These are phyloP conservation scores for Protomyctophum bolini DNA, from an alignment of 2,113 vertebrate species.

Conservation along the genomic window DNA sequence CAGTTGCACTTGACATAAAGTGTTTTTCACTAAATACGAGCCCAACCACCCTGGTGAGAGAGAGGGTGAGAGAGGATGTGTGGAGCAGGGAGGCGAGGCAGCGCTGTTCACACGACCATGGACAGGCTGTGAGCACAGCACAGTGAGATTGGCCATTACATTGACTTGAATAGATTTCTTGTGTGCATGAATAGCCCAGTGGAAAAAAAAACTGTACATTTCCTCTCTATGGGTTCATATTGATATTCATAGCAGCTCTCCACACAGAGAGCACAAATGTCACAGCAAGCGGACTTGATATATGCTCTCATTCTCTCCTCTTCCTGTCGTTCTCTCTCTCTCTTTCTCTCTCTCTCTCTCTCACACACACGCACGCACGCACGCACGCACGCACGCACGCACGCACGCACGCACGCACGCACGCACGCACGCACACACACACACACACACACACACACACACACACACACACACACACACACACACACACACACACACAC, in stretches of 20 bases:
- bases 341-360: constrained; percentile 57
- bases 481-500: too few relatives aligned
- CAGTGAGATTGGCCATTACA: constrained; percentile 66
- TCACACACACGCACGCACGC: not conserved
- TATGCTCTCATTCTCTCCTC: constrained; percentile 72
- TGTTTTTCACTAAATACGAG: constrained; percentile 63
- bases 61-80: constrained; percentile 41
- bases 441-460: too few relatives aligned
- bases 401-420: too few relatives aligned
- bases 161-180: constrained; percentile 73
- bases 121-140: constrained; percentile 33
- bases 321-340: constrained; percentile 74
- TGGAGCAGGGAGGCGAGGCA: constrained; percentile 29
- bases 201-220: constrained; percentile 56
- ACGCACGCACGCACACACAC: too few relatives aligned
- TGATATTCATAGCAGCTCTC: constrained; percentile 77
- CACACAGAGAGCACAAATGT: constrained; percentile 71
- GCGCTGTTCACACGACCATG: constrained; percentile 59
- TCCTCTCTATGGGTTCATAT: constrained; percentile 71
- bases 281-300: constrained; percentile 70
- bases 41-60: constrained; percentile 43
- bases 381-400: too few relatives aligned
- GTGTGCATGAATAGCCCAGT: constrained; percentile 71
- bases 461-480: too few relatives aligned
- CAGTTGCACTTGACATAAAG: constrained; percentile 72